phyloP scores from a whole-genome alignment of 2,888 invertebrate genomes.

The Polydrusus cervinus region DNA sequence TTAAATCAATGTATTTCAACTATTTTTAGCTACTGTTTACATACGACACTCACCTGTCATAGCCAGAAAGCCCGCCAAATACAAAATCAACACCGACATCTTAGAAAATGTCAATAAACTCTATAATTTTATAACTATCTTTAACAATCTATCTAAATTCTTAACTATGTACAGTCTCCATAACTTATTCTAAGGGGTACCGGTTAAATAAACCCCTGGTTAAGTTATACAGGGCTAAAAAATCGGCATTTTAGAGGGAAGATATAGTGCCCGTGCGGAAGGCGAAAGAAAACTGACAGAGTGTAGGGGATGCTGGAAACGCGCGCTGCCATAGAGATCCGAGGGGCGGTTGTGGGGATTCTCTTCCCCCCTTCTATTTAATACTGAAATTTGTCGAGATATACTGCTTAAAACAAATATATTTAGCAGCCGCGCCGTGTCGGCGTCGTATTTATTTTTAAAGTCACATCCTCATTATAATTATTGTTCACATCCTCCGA shows the following conservation, averaged over 20 bases:
- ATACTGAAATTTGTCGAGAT: slow-evolving; percentile 42
- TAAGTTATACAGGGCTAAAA: slow-evolving; percentile 37
- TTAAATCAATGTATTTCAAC: not conserved
- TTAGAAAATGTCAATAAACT: slow-evolving; percentile 46
- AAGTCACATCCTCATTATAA: too few species aligned
- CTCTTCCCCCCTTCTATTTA: slow-evolving; percentile 34
- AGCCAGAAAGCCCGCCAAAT: slow-evolving; percentile 51
- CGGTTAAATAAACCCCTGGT: slow-evolving; percentile 22
- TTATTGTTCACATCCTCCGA: too few species aligned
- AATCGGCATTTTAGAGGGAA: slow-evolving; percentile 38
- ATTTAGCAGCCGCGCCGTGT: too few species aligned
- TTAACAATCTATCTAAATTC: slow-evolving; percentile 28
- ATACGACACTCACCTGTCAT: slow-evolving; percentile 49
- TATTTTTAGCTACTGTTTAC: slow-evolving; percentile 9
- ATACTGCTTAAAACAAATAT: slow-evolving; percentile 37
- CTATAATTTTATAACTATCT: slow-evolving; percentile 39
- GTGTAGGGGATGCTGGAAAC: slow-evolving; percentile 50
- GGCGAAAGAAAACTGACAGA: slow-evolving; percentile 47
- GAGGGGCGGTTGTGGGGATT: slow-evolving; percentile 26
- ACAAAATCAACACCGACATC: slow-evolving; percentile 45
- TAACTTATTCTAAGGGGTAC: slow-evolving; percentile 33
- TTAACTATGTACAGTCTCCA: slow-evolving; percentile 39
- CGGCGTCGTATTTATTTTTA: too few species aligned
- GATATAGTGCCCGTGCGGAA: slow-evolving; percentile 40
- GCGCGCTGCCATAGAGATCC: slow-evolving; percentile 48